Evolutionary conservation across 1,140 invertebrate species (phyloP).

Genomic region (Thereuonema tuberculata): DNA sequence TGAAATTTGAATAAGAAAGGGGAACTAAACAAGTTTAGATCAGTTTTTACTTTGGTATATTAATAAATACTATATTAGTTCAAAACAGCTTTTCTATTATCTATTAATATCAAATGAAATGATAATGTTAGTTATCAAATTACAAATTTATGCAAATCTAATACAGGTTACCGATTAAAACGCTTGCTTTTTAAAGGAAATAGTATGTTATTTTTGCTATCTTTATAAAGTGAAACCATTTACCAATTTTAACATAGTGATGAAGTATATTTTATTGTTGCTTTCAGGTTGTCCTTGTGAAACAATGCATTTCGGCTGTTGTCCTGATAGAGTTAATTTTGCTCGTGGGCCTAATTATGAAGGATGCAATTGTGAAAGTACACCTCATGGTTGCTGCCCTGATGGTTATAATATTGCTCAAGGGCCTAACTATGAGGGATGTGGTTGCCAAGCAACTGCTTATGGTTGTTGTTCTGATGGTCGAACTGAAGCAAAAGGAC

Average conservation of each 20-base stretch:
- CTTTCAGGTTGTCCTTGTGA: conserved; percentile 46
- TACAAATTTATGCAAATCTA: too few relatives aligned
- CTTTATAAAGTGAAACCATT: neutral
- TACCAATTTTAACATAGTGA: neutral
- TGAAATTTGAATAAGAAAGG: too few relatives aligned
- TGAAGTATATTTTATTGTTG: neutral
- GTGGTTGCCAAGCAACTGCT: conserved; percentile 24
- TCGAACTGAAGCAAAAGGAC: conserved; percentile 31
- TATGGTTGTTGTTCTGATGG: conserved; percentile 38
- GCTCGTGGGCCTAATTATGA: conserved; percentile 47
- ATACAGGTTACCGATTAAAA: too few relatives aligned
- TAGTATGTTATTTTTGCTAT: too few relatives aligned
- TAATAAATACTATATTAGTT: too few relatives aligned
- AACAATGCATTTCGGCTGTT: conserved; percentile 42
- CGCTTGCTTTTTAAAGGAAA: too few relatives aligned
- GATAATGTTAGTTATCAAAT: too few relatives aligned
- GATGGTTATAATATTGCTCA: conserved; percentile 17
- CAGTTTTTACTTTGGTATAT: too few relatives aligned
- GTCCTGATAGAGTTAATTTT: conserved; percentile 41
- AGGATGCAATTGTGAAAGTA: conserved; percentile 48
- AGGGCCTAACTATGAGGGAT: conserved; percentile 19
- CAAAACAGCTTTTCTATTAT: too few relatives aligned
- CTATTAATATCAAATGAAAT: too few relatives aligned
- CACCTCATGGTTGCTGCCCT: conserved; percentile 25
- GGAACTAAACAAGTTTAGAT: too few relatives aligned